Evolutionary conservation across 2,113 vertebrate species (phyloP), one percentile per base, ranked within the genome.

Genomic region (Oxygymnocypris stewartii): DNA sequence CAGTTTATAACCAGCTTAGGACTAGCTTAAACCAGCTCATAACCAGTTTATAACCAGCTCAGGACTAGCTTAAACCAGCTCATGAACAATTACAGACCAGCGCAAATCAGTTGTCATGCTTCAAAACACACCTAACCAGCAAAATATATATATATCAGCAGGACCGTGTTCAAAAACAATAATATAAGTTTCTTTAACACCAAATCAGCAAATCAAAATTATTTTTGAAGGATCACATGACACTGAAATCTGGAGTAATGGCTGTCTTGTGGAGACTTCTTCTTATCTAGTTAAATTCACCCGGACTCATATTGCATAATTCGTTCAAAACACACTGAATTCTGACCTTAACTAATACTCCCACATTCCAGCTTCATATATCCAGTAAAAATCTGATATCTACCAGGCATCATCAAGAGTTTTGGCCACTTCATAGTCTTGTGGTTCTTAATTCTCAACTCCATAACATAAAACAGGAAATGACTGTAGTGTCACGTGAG

Each of bases 401-500:
- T 69, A 7, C 16, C 31, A 18, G 14, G 14, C 65, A 69, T 14
- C 16, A 18, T 37, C 16, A 37, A 71, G 16, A 10, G 18, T 73
- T 73, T 73, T 12, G 9, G 9, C 37, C 35, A 23, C 69, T 73
- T 40, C 35, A 47, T 47, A 75, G 73, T 75, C 73, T 75, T 4
- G 42, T 25, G 42, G 47, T 75, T 25, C n/a, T 25, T 6, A 75
- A 75, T 25, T 25, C 9, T 40, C 35, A 71, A 3, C 20, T 75
- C 71, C 40, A 14, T 75, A 47, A 8, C 73, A 47, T 47, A 75
- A 75, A 25, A 25, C 23, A 75, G 73, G 73, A 75, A 75, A 75
- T 75, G 23, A 25, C 42, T 75, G 5, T 25, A 23, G 69, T 42
- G 18, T 42, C 69, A 73, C 47, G 23, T 75, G 73, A 75, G 13